phyloP scores from a whole-genome alignment of 30 jellyfish, hydroid and myxozoan species.

The Chrysaora quinquecirrha region DNA sequence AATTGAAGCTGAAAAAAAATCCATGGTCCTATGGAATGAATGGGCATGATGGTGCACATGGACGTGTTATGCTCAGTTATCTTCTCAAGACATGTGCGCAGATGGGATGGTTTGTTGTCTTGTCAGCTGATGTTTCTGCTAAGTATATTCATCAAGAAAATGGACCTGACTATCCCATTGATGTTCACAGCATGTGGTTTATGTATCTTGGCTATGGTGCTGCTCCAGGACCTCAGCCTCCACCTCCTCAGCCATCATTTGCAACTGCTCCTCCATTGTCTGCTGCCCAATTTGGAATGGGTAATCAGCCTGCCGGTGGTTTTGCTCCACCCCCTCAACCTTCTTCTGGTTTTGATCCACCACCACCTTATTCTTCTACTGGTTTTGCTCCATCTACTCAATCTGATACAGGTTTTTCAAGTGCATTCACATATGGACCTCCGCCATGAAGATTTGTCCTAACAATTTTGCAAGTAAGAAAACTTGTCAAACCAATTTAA shows the following conservation, averaged over 20 bases:
- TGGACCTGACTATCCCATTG: constrained; percentile 93
- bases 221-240: not conserved
- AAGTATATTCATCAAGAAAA: constrained; percentile 83
- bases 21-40: constrained; percentile 68
- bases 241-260: constrained; percentile 5
- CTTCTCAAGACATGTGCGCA: constrained; percentile 12
- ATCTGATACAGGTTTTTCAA: not conserved
- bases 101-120: constrained; percentile 77
- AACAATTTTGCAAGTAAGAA: too few species aligned
- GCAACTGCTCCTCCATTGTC: constrained; percentile 24
- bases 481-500: too few species aligned
- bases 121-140: constrained; percentile 87
- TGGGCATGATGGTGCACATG: constrained; percentile 82
- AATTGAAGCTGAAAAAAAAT: constrained; percentile 55
- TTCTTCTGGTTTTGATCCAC: not conserved
- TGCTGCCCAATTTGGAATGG: constrained; percentile 60
- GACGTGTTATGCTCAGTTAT: constrained; percentile 58
- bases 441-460: not conserved
- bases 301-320: constrained; percentile 4
- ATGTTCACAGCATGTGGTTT: constrained; percentile 91
- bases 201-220: constrained; percentile 7
- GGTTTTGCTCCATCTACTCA: not conserved
- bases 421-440: constrained; percentile 3
- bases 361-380: not conserved
- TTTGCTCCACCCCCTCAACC: constrained; percentile 18